These are phyloP conservation scores for Bimastos eiseni DNA, from an alignment of 2,888 invertebrate genomes.

Conservation along the genomic window DNA sequence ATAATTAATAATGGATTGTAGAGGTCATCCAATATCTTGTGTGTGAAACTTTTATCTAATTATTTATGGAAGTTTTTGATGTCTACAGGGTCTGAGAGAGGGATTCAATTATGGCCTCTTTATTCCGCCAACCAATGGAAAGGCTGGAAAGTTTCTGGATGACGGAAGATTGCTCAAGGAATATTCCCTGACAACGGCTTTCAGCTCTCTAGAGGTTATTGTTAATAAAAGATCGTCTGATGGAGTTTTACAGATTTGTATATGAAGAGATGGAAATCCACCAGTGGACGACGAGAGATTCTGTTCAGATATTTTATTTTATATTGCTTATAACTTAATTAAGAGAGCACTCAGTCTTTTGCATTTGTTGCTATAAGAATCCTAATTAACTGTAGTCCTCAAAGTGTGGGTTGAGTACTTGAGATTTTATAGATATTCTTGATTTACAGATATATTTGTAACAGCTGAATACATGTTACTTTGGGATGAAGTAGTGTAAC, in stretches of 20 bases:
- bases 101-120: conserved; percentile 99
- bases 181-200: conserved; percentile 94
- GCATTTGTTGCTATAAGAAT: no score
- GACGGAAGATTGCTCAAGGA: conserved; percentile 94
- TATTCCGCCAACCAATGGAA: conserved; percentile 94
- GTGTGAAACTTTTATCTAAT: not conserved
- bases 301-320: no score
- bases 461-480: not conserved
- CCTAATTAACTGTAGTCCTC: no score
- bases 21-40: not conserved
- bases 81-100: conserved; percentile 80
- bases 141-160: conserved; percentile 97
- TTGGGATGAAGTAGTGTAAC: not conserved
- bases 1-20: not conserved
- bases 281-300: not conserved
- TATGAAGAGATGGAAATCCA: not conserved
- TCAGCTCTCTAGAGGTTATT: conserved; percentile 91
- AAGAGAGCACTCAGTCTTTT: no score
- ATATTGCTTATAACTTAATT: no score
- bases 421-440: not conserved
- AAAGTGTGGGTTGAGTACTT: not conserved
- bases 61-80: not conserved
- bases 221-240: not conserved
- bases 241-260: not conserved
- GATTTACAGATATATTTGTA: not conserved